Evolutionary conservation across 2,113 vertebrate species (phyloP).

Genomic region (Podarcis cretensis): DNA sequence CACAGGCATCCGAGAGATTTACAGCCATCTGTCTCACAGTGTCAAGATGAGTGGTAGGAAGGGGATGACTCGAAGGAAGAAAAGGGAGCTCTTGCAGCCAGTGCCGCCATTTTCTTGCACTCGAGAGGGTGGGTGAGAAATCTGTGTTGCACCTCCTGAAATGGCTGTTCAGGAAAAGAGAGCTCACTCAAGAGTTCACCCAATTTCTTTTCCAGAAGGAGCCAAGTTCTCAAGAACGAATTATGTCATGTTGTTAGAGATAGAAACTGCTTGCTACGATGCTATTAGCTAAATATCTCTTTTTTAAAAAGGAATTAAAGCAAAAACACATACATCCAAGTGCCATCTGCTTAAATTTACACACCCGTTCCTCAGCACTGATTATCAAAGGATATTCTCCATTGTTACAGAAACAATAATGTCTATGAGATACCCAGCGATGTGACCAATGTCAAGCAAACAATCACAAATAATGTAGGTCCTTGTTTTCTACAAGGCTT

Average conservation of each 20-base stretch:
- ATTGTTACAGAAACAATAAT: background rate
- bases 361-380: background rate
- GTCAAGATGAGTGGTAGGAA: fast-evolving
- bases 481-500: background rate
- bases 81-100: fast-evolving
- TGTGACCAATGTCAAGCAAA: background rate
- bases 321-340: background rate
- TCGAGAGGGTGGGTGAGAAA: background rate
- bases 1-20: background rate
- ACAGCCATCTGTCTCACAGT: constrained; percentile 4
- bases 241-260: background rate
- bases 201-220: constrained; percentile 30
- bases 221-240: background rate
- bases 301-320: background rate
- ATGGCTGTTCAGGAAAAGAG: constrained; percentile 36
- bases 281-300: constrained; percentile 14
- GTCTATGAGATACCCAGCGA: background rate
- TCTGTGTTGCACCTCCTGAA: constrained; percentile 23
- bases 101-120: constrained; percentile 57
- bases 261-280: constrained; percentile 4
- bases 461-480: background rate
- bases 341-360: background rate
- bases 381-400: background rate
- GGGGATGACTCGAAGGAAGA: background rate
- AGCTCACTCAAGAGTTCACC: background rate